Conservation (phyloP, 2,113 vertebrate species). For the Melanerpes formicivorus region DNA sequence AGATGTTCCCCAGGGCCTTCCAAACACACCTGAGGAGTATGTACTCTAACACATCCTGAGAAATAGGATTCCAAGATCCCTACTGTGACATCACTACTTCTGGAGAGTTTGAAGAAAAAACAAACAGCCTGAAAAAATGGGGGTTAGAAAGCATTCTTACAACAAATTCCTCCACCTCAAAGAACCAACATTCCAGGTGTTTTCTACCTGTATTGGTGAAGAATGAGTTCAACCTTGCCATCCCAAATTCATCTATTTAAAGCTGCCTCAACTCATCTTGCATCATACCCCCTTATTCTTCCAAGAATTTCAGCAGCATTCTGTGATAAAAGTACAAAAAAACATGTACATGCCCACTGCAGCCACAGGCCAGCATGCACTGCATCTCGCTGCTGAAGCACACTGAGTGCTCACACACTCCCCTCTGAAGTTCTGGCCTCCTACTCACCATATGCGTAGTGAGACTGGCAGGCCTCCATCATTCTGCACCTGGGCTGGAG, state of each 20-base stretch:
- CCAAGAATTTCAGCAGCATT: constrained; percentile 34
- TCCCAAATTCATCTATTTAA: constrained; percentile 44
- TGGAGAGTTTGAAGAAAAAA: not conserved
- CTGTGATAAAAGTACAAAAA: not conserved
- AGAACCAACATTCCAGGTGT: not conserved
- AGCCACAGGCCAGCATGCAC: not conserved
- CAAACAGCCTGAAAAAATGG: not conserved
- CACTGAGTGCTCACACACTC: not conserved
- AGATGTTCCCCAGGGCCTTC: not conserved
- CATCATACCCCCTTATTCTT: constrained; percentile 1
- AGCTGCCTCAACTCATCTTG: constrained; percentile 44
- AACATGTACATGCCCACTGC: rapidly evolving
- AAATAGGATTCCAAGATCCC: not conserved
- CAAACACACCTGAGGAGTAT: not conserved
- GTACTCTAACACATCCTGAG: not conserved
- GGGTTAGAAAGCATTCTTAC: not conserved
- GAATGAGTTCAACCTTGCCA: constrained; percentile 42
- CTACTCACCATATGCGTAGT: rapidly evolving
- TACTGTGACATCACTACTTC: not conserved
- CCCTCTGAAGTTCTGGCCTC: not conserved
- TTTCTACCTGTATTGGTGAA: not conserved
- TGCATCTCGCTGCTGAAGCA: not conserved
- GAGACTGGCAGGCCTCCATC: not conserved
- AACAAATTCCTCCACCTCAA: not conserved
- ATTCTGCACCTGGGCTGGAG: not conserved